These are phyloP conservation scores for Takifugu ocellatus DNA, from an alignment of 2,797 vertebrate species.

Conservation along the genomic window DNA sequence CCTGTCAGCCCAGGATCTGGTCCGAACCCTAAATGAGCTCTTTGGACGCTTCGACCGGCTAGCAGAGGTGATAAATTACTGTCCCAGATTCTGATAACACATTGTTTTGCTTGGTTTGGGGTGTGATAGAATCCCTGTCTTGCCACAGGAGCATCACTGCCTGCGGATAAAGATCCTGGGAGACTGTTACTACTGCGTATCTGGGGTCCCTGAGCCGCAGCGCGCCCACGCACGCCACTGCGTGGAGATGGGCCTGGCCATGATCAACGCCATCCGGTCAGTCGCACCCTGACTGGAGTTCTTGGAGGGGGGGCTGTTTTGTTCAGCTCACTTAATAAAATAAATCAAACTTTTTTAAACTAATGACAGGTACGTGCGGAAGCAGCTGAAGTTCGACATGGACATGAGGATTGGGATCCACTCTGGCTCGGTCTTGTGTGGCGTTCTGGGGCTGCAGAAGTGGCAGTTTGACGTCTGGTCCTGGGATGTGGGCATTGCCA, in stretches of 20 bases:
- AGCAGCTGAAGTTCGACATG: conserved; percentile 87
- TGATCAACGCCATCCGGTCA: conserved; percentile 95
- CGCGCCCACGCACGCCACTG: conserved; percentile 91
- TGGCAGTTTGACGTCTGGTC: conserved; percentile 99
- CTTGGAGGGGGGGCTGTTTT: not conserved
- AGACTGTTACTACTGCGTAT: conserved; percentile 97
- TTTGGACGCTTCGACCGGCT: conserved; percentile 78
- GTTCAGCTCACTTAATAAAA: not conserved
- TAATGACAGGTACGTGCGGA: conserved; percentile 78
- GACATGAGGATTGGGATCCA: conserved; percentile 98
- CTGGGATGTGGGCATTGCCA: conserved; percentile 97
- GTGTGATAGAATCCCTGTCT: not conserved
- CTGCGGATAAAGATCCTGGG: conserved; percentile 95
- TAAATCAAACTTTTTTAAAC: not conserved
- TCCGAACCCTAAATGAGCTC: conserved; percentile 76
- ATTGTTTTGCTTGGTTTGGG: not conserved
- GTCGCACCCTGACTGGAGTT: conserved; percentile 25
- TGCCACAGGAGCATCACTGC: conserved; percentile 89
- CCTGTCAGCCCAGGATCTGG: conserved; percentile 75
- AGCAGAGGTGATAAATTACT: conserved; percentile 62
- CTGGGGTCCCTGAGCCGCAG: conserved; percentile 92
- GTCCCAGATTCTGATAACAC: not conserved
- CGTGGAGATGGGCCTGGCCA: conserved; percentile 95
- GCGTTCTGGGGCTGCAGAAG: conserved; percentile 94
- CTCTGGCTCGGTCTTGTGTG: conserved; percentile 93